A percentile compares a stretch with the other conserved stretches of the same genome.
Evolutionary conservation across 53 echinoderm and acorn worm species (phyloP).

Genomic region (Luidia sarsii): DNA sequence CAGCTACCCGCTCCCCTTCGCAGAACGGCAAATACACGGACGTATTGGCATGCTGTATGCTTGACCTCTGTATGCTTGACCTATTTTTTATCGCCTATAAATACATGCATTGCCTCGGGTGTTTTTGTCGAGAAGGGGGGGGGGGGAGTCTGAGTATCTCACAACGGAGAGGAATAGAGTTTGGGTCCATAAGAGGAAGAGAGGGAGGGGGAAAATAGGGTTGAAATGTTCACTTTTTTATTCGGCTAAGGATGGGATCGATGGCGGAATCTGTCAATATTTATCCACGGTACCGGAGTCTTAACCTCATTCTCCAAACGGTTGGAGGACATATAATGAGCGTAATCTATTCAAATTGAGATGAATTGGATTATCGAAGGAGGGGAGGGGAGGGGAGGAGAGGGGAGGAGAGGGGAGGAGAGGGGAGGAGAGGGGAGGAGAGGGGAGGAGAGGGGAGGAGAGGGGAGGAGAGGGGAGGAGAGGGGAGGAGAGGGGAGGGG

Average conservation of each 20-base stretch:
- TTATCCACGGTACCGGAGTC: constrained; percentile 51
- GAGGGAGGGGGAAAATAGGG: not conserved
- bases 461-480: not conserved
- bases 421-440: not conserved
- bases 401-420: no score
- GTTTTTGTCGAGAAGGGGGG: constrained; percentile 26
- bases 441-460: no score
- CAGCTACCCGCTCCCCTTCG: constrained; percentile 11
- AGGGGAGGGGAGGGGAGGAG: not conserved
- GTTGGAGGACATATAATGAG: constrained; percentile 46
- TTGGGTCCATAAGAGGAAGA: not conserved
- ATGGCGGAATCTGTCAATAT: constrained; percentile 59
- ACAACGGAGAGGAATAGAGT: not conserved
- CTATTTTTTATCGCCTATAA: constrained; percentile 54
- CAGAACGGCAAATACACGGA: constrained; percentile 40
- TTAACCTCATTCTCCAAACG: constrained; percentile 52
- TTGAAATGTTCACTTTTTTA: constrained; percentile 46
- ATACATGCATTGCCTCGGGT: constrained; percentile 53
- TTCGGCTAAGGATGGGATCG: constrained; percentile 53
- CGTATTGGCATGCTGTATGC: constrained; percentile 57
- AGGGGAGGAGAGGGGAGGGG: constrained; percentile 8
- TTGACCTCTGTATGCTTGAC: constrained; percentile 57
- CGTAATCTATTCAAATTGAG: constrained; percentile 58
- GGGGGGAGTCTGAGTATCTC: constrained; percentile 45
- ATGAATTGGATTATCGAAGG: constrained; percentile 20